Conservation (phyloP, 2,888 invertebrate genomes). For the Gasteruption jaculator region DNA sequence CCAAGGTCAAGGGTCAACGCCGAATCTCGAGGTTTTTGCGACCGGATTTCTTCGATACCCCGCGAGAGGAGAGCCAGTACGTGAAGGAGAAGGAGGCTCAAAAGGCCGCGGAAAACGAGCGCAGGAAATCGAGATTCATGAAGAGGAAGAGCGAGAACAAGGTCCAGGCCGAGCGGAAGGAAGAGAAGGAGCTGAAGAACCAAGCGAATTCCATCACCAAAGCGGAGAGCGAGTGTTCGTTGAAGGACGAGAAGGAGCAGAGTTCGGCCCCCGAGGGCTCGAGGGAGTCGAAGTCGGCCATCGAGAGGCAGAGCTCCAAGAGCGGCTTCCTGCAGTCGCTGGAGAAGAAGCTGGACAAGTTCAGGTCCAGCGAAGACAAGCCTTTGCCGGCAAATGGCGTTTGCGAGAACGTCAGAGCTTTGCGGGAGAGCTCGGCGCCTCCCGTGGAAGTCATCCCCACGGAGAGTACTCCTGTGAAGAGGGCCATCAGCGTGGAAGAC, state of each 20-base stretch:
- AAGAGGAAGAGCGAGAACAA: slow-evolving; percentile 66
- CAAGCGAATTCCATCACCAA: slow-evolving; percentile 39
- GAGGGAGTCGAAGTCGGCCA: slow-evolving; percentile 23
- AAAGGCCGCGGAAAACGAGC: slow-evolving; percentile 54
- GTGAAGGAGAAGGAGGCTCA: slow-evolving; percentile 51
- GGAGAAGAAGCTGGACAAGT: slow-evolving; percentile 58
- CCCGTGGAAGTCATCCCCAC: too few relatives aligned
- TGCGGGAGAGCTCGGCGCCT: slow-evolving; percentile 37
- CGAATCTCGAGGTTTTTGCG: slow-evolving; percentile 71
- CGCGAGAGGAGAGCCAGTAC: slow-evolving; percentile 64
- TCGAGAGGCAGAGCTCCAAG: slow-evolving; percentile 38
- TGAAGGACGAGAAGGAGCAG: slow-evolving; percentile 22
- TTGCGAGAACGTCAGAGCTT: slow-evolving; percentile 26
- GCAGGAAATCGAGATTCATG: slow-evolving; percentile 64
- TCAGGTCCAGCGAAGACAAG: slow-evolving; percentile 41
- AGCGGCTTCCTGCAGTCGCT: slow-evolving; percentile 68
- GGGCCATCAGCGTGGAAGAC: slow-evolving; percentile 51
- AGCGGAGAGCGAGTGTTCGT: slow-evolving; percentile 25
- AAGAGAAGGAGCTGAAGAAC: slow-evolving; percentile 38
- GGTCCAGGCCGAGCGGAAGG: slow-evolving; percentile 39
- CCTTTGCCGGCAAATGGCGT: slow-evolving; percentile 50
- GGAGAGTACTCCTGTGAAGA: slow-evolving; percentile 35
- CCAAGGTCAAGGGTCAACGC: slow-evolving; percentile 51
- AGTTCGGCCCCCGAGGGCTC: slow-evolving; percentile 9
- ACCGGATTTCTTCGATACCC: slow-evolving; percentile 73